These are phyloP conservation scores for Charina bottae DNA, from an alignment of 2,113 vertebrate genomes.

Conservation along the genomic window DNA sequence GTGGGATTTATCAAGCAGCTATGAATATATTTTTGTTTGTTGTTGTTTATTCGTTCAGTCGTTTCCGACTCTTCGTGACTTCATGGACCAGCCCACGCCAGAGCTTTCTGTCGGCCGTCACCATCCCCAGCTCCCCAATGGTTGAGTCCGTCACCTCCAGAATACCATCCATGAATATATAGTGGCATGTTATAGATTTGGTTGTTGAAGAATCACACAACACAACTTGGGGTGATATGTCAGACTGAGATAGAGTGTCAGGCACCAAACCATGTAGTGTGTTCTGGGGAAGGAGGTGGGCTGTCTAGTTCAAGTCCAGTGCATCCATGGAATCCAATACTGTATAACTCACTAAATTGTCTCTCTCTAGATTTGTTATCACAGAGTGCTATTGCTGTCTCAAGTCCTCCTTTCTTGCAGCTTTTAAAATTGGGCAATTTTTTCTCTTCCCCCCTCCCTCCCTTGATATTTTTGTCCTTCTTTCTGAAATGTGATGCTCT, in stretches of 20 bases:
- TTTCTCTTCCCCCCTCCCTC: not conserved
- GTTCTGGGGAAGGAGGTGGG: not conserved
- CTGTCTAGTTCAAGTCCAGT: not conserved
- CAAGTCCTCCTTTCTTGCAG: not conserved
- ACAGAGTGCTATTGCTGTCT: not conserved
- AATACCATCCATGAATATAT: not conserved
- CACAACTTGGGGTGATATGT: not conserved
- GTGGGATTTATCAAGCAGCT: not conserved
- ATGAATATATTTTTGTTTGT: no score
- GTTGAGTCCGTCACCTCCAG: no score
- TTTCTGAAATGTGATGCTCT: slow-evolving; percentile 18
- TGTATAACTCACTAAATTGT: not conserved
- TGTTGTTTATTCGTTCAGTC: no score
- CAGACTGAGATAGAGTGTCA: not conserved
- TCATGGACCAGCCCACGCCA: no score
- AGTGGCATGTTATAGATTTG: not conserved
- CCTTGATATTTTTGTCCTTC: not conserved
- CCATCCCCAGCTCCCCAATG: no score
- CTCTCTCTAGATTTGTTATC: not conserved
- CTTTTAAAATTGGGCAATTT: not conserved
- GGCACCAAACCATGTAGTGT: not conserved
- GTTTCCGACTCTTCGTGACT: no score
- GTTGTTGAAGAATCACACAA: not conserved
- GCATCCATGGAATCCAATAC: not conserved
- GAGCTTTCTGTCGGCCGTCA: no score